Base-by-base conservation (phyloP, 2,888 invertebrate species). In the Melipona bicolor region DNA sequence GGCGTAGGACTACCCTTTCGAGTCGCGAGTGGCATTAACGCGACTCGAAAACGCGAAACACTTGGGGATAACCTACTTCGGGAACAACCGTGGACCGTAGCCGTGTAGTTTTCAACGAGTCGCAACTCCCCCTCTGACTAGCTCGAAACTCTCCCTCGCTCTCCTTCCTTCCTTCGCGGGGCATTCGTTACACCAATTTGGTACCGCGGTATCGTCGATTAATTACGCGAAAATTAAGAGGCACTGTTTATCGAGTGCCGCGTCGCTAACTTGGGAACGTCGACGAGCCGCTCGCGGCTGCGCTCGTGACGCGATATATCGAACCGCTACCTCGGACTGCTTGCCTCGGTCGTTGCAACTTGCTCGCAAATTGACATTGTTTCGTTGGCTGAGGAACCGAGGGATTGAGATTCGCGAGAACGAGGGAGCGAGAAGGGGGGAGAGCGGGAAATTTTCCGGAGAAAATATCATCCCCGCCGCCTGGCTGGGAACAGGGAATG, bases 211-310 rank as follows among this genome's bases (percentile, higher is more conserved):
- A 79, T 83, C 74, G 77, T 13, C 62, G 61, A 70, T 27, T 80
- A 80, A 83, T 80, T 84, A 68, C 81, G 50, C 75, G n/a, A 73
- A 83, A 79, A 84, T 84, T 84, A 84, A 79, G 75, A 76, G 73
- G 54, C 61, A 68, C 67, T 62, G 64, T 74, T 79, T 83, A 84
- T 79, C 79, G 70, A 79, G 70, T 65, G 56, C 27, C 73, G 49
- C 27, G 70, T 50, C 21, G 24, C 59, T 69, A 82, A 84, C 74
- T 75, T 65, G 43, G 11, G 9, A 43, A 43, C 43, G 43, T 43
- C 43, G 43, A 43, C 43, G 43, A 43, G 43, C 43, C 4, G 43
- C 43, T 43, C 43, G 43, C 43, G 43, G 43, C 43, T 43, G 43
- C 43, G 43, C 43, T 43, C 43, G 43, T 43, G 43, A 11, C 24